Percentiles rank a stretch among this genome's conserved stretches.
Conservation (phyloP, 1,140 invertebrate species). For the Saccostrea glomerata region DNA sequence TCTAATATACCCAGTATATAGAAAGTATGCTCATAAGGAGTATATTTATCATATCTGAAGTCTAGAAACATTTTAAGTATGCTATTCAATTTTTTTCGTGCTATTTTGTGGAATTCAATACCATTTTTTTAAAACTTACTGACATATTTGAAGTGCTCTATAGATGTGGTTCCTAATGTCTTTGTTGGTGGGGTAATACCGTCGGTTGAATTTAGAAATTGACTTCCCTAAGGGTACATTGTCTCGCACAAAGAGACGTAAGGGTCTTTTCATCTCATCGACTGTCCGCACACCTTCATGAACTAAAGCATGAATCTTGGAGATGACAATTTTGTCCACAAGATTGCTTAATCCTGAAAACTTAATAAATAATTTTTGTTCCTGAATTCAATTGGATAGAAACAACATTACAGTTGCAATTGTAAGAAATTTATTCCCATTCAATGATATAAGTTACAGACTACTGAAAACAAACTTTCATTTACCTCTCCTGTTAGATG, state of each 20-base stretch:
- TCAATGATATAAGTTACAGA: no score
- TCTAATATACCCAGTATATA: no score
- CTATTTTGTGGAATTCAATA: no score
- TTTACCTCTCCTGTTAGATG: slow-evolving; percentile 41
- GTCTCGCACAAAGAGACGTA: not conserved
- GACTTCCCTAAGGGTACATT: not conserved
- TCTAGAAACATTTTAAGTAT: no score
- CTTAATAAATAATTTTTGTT: not conserved
- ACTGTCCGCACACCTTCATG: not conserved
- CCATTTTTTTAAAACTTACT: not conserved
- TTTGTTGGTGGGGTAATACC: not conserved
- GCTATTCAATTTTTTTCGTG: no score
- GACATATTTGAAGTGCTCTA: not conserved
- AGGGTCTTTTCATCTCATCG: not conserved
- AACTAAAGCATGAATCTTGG: not conserved
- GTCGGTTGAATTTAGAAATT: not conserved
- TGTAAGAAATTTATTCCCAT: no score
- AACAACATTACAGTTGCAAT: no score
- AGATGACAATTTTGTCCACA: not conserved
- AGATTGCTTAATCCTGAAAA: not conserved
- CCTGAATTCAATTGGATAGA: no score
- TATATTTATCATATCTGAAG: no score
- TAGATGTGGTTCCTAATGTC: not conserved
- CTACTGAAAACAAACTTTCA: no score
- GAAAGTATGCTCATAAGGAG: no score